Conservation (phyloP, 2,888 invertebrate genomes). For the Nasonia oneida region DNA sequence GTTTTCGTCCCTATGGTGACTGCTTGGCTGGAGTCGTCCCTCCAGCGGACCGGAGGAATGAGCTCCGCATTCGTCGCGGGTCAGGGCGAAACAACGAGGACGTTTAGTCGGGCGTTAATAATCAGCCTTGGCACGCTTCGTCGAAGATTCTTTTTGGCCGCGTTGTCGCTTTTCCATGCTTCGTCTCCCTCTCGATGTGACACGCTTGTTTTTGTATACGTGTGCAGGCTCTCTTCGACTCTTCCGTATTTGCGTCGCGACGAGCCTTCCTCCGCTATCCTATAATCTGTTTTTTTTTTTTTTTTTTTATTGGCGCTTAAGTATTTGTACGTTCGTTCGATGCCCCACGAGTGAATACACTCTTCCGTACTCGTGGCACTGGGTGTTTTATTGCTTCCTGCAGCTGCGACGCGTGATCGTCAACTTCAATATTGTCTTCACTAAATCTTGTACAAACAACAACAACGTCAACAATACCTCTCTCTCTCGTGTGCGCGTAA, state of each 20-base stretch:
- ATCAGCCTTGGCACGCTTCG: neutral
- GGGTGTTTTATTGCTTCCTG: neutral
- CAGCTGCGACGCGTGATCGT: neutral
- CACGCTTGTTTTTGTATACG: no score
- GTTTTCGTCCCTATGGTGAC: slow-evolving; percentile 76
- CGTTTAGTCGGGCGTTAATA: neutral
- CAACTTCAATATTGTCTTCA: slow-evolving; percentile 31
- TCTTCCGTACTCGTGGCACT: neutral
- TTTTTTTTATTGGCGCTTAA: slow-evolving; percentile 6
- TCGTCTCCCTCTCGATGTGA: no score
- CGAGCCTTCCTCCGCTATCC: neutral
- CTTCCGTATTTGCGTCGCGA: neutral
- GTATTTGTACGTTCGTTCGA: neutral
- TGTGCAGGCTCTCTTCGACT: neutral
- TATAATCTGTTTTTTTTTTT: neutral
- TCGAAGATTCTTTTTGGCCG: neutral
- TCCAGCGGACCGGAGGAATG: slow-evolving; percentile 34
- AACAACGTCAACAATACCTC: neutral
- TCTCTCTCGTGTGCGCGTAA: neutral
- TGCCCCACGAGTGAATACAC: neutral
- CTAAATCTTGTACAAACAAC: slow-evolving; percentile 13
- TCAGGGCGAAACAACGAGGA: slow-evolving; percentile 24
- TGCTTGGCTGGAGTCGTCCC: slow-evolving; percentile 57
- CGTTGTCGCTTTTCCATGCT: neutral
- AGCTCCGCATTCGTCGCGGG: neutral